Evolutionary conservation across 2,797 vertebrate genomes (phyloP).

Genomic region (Oceanodroma leucorhoa): DNA sequence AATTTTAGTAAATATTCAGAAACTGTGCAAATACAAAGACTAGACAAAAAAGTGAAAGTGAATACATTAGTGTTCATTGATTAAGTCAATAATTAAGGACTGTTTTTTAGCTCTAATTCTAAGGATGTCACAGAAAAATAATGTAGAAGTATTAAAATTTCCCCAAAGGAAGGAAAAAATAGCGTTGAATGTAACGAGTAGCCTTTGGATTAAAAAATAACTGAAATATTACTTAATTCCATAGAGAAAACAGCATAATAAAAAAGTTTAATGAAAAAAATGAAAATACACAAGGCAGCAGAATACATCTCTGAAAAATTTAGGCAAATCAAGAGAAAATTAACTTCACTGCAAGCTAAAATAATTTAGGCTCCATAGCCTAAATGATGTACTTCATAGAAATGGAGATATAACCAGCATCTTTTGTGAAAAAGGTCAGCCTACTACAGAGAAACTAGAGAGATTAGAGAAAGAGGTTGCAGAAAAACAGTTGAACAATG

Average conservation of each 20-base stretch:
- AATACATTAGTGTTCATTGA: not conserved
- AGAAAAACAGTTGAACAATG: constrained; percentile 48
- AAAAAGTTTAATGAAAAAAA: not conserved
- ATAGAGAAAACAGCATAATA: not conserved
- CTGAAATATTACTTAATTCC: not conserved
- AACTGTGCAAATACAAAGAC: not conserved
- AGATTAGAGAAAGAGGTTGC: not conserved
- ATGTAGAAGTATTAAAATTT: not conserved
- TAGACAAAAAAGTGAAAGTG: not conserved
- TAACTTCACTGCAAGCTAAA: not conserved
- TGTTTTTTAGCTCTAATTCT: not conserved
- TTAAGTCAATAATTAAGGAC: not conserved
- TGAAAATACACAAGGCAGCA: not conserved
- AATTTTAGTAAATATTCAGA: not conserved
- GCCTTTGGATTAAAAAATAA: not conserved
- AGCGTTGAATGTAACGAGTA: not conserved
- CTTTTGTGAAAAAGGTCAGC: constrained; percentile 8
- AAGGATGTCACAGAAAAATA: not conserved
- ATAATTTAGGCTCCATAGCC: not conserved
- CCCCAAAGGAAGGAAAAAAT: not conserved
- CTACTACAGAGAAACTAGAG: constrained; percentile 41
- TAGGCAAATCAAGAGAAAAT: not conserved
- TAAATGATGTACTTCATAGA: not conserved
- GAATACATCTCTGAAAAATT: not conserved
- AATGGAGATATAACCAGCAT: constrained; percentile 14